These are phyloP conservation scores for Leptodactylus fuscus DNA, from an alignment of 2,113 vertebrate genomes.

Conservation along the genomic window DNA sequence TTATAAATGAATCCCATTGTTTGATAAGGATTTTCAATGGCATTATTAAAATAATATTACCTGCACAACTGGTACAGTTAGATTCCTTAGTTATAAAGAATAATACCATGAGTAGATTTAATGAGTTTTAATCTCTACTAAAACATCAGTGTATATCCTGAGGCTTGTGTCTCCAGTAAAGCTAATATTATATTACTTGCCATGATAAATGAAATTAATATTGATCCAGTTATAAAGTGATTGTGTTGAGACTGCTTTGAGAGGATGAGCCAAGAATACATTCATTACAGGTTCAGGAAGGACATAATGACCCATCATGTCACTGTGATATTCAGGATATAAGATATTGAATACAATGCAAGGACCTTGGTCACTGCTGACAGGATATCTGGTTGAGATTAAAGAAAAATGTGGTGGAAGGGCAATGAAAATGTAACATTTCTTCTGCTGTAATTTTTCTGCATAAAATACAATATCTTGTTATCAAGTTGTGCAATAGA, in stretches of 20 bases:
- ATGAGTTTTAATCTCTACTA: neutral
- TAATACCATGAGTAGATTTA: neutral
- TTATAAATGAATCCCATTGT: neutral
- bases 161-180: neutral
- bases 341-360: constrained; percentile 26
- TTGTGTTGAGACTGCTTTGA: neutral
- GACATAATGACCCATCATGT: neutral
- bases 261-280: constrained; percentile 15
- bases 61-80: neutral
- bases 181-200: neutral
- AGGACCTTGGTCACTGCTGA: neutral
- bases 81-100: neutral
- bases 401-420: neutral
- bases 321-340: neutral
- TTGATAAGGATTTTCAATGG: neutral
- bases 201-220: constrained; percentile 7
- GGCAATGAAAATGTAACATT: neutral
- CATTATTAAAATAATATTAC: neutral
- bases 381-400: constrained; percentile 41
- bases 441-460: neutral
- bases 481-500: no score
- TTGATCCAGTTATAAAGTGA: neutral
- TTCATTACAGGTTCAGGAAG: constrained; percentile 23
- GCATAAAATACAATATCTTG: neutral
- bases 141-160: neutral